These are phyloP conservation scores for Sternotherus odoratus DNA, from an alignment of 2,797 vertebrate species.

Conservation along the genomic window DNA sequence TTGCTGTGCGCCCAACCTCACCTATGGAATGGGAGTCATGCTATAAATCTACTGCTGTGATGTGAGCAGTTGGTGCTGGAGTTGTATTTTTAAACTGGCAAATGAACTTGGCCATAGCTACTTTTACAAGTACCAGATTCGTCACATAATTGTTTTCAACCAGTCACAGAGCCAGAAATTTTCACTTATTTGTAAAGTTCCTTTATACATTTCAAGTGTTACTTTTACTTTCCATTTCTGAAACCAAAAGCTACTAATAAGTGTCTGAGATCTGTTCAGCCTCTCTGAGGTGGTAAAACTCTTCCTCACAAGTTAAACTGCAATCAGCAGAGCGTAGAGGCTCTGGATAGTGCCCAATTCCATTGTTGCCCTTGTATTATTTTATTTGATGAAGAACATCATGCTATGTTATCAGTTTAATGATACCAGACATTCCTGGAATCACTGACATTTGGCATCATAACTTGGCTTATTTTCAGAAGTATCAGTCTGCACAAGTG, in stretches of 20 bases:
- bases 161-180: background rate
- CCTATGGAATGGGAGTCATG: background rate
- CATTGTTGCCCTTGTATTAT: background rate
- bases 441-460: background rate
- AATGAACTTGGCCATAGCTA: background rate
- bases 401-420: rapidly evolving
- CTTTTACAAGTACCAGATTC: background rate
- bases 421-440: background rate
- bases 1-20: background rate
- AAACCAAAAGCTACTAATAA: background rate
- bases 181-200: background rate
- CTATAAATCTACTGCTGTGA: rapidly evolving
- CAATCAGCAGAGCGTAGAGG: background rate
- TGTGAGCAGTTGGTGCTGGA: rapidly evolving
- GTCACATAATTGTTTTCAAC: background rate
- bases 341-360: background rate
- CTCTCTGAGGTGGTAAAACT: background rate
- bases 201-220: background rate
- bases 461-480: background rate
- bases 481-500: background rate
- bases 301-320: background rate
- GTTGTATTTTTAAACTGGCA: background rate
- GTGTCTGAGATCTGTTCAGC: background rate
- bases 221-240: background rate
- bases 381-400: background rate